Base-by-base conservation (phyloP, 1,140 invertebrate species). In the Drosophila kikkawai region DNA sequence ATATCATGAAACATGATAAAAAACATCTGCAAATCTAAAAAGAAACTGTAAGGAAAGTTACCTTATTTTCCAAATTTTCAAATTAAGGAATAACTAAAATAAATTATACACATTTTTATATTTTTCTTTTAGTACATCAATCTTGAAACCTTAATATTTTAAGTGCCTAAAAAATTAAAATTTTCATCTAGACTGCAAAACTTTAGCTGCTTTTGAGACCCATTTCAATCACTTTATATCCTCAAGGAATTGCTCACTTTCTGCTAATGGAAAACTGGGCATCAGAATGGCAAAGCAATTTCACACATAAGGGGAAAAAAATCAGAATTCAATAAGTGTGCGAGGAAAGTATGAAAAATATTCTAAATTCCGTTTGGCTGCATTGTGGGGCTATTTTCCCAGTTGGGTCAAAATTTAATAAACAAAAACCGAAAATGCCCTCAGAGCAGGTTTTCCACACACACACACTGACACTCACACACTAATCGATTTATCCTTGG, bases 351-450 rank as follows among this genome's bases (percentile, higher is more conserved):
- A 50, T 73, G 51, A 50, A 73, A 73, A 71, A 59, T 73, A 42
- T 48, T 50, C 17, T 19, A 59, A 59, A 71, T 71, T 71, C 36
- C 37, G 29, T 19, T 58, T 59, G 29, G 64, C 12, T 32, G 39
- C 22, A 55, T 15, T 19, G 34, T 55, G 53, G 37, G 19, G 22
- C 51, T 15, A 50, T 58, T 42, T 51, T 37, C n/a, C 36, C 36
- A 71, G 51, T 50, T 50, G 37, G 80, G 37, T 56, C 51, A 51
- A 61, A 84, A 83, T 80, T 84, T 71, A 84, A 83, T 83, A 83
- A 83, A 80, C 81, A 74, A 80, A 82, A 83, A 70, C 60, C 60
- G 15, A 63, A 82, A 82, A 84, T 67, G 51, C 39, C 70, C 53
- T 32, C 12, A 47, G 67, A 70, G 60, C 45, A 70, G 47, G 63